A percentile compares a stretch with the other conserved stretches of the same genome.
Conservation (phyloP, 2,888 invertebrate species). For the Gordius sp. region DNA sequence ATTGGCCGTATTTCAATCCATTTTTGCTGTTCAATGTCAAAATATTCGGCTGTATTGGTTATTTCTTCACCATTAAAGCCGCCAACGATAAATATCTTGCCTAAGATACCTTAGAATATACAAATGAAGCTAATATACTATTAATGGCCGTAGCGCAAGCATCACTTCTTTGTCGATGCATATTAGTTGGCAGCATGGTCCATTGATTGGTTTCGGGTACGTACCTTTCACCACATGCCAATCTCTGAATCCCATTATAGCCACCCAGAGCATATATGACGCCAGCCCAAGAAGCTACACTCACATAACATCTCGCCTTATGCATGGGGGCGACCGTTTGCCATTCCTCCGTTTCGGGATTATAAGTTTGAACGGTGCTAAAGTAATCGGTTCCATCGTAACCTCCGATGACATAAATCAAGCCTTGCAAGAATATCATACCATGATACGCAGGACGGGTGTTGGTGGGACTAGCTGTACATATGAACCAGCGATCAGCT, state of each 20-base stretch:
- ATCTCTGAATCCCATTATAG: conserved; percentile 39
- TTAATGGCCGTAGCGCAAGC: conserved; percentile 7
- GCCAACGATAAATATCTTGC: conserved; percentile 35
- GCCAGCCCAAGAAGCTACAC: conserved; percentile 48
- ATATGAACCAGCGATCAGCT: conserved; percentile 47
- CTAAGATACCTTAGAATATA: conserved; percentile 20
- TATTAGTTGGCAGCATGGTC: not conserved
- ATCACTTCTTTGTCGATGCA: conserved; percentile 10
- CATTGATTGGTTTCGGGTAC: not conserved
- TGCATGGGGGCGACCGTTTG: conserved; percentile 18
- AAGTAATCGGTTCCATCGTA: conserved; percentile 14
- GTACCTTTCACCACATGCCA: not conserved
- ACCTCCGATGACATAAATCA: conserved; percentile 9
- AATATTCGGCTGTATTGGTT: conserved; percentile 46
- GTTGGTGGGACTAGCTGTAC: not conserved
- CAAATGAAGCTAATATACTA: conserved; percentile 28
- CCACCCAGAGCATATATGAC: conserved; percentile 63
- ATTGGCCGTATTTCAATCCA: conserved; percentile 47
- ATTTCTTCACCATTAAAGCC: conserved; percentile 54
- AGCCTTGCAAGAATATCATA: not conserved
- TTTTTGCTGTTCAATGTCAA: conserved; percentile 41
- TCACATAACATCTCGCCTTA: conserved; percentile 46
- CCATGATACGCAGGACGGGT: conserved; percentile 1
- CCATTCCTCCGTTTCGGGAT: conserved; percentile 17
- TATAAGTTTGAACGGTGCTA: conserved; percentile 15